Percentiles rank a stretch among this genome's conserved stretches.
These are phyloP conservation scores for Athalia cordata DNA, from an alignment of 2,888 invertebrate genomes.

Conservation along the genomic window DNA sequence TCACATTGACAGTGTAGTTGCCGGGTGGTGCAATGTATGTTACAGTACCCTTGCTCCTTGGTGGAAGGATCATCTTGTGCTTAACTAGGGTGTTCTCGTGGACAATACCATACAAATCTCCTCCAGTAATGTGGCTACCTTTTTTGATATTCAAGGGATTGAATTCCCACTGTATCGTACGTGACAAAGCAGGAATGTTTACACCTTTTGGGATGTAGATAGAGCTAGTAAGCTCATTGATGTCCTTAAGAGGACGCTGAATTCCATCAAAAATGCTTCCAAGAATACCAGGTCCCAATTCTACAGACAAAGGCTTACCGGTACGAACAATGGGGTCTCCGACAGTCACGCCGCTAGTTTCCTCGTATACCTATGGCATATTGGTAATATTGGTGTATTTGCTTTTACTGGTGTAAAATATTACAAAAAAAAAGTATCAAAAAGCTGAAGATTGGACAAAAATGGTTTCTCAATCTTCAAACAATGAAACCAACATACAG, in stretches of 20 bases:
- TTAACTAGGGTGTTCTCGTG: conserved; percentile 98
- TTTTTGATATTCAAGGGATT: conserved; percentile 87
- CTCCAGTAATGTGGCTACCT: conserved; percentile 99
- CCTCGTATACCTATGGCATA: conserved; percentile 87
- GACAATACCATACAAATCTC: conserved; percentile 96
- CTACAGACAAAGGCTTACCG: conserved; percentile 99
- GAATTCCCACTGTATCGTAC: conserved; percentile 93
- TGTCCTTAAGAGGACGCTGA: conserved; percentile 98
- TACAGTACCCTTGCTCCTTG: conserved; percentile 96
- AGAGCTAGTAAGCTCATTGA: conserved; percentile 92
- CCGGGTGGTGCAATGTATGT: conserved; percentile 96
- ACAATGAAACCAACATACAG: conserved; percentile 23
- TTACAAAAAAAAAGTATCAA: no score
- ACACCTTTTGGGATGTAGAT: conserved; percentile 99
- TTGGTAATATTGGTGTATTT: background rate
- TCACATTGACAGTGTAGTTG: conserved; percentile 93
- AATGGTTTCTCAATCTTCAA: background rate
- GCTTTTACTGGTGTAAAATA: background rate
- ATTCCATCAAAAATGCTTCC: conserved; percentile 99
- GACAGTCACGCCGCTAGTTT: conserved; percentile 98
- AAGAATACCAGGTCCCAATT: conserved; percentile 99
- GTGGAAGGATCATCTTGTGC: conserved; percentile 96
- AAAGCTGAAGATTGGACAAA: background rate
- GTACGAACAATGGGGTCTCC: conserved; percentile 99
- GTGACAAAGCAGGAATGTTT: conserved; percentile 92